These are phyloP conservation scores for Hesperia comma DNA, from an alignment of 2,888 invertebrate genomes.

Conservation along the genomic window DNA sequence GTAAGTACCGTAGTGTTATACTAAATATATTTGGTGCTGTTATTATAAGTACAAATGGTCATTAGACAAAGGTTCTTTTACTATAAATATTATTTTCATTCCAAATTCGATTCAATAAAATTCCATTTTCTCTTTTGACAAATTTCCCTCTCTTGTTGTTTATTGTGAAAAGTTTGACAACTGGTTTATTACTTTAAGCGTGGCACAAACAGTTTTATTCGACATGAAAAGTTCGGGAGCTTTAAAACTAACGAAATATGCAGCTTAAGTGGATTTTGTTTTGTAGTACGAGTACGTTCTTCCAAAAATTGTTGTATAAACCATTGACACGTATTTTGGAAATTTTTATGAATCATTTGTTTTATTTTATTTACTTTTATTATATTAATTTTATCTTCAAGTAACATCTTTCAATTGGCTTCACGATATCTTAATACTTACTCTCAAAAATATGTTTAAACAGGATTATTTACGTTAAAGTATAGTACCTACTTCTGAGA, in stretches of 20 bases:
- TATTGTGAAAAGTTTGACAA: slow-evolving; percentile 31
- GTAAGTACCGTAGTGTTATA: too few species aligned
- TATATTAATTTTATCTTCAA: too few species aligned
- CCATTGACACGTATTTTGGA: neutral
- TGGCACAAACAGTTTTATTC: slow-evolving; percentile 23
- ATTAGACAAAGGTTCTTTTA: too few species aligned
- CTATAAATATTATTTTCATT: neutral
- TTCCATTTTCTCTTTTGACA: slow-evolving; percentile 17
- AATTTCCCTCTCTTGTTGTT: slow-evolving; percentile 15
- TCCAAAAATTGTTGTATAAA: neutral
- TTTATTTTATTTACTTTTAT: too few species aligned
- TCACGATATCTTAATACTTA: too few species aligned
- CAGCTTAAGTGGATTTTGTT: slow-evolving; percentile 11
- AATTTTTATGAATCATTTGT: neutral
- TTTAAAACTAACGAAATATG: slow-evolving; percentile 24
- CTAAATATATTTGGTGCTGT: too few species aligned
- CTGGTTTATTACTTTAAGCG: slow-evolving; percentile 32
- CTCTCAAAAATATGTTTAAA: too few species aligned
- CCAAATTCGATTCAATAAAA: neutral
- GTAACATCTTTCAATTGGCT: too few species aligned
- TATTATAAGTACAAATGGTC: too few species aligned
- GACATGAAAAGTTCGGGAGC: slow-evolving; percentile 22
- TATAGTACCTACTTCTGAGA: too few species aligned
- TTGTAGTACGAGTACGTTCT: neutral
- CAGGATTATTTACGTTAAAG: too few species aligned